Percentiles rank a stretch among this genome's conserved stretches.
These are phyloP conservation scores for Tenthredo livida DNA, from an alignment of 2,888 invertebrate genomes.

Conservation along the genomic window DNA sequence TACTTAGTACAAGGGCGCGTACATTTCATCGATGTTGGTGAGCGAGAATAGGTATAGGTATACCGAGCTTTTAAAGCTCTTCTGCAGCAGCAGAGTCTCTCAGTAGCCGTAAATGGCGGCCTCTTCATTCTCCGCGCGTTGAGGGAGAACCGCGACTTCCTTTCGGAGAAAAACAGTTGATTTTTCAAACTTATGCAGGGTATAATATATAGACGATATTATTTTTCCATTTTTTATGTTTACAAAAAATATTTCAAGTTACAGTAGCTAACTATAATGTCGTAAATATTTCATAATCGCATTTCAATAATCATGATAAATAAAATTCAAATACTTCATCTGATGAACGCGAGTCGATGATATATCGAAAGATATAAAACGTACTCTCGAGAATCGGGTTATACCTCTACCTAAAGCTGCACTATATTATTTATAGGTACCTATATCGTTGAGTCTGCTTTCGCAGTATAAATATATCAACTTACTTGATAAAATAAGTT, in stretches of 20 bases:
- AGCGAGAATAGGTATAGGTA: neutral
- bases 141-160: constrained; percentile 39
- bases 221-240: neutral
- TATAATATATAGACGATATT: constrained; percentile 21
- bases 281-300: neutral
- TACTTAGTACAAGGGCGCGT: constrained; percentile 7
- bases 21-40: constrained; percentile 43
- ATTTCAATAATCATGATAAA: neutral
- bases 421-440: too few species aligned
- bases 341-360: neutral
- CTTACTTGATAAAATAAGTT: constrained; percentile 1
- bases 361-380: neutral
- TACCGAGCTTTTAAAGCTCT: constrained; percentile 50
- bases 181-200: constrained; percentile 31
- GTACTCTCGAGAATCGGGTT: neutral
- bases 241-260: neutral
- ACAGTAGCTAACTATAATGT: neutral
- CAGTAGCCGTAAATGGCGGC: constrained; percentile 49
- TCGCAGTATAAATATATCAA: constrained; percentile 12
- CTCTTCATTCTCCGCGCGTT: constrained; percentile 40
- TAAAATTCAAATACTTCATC: neutral
- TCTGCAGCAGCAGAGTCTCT: constrained; percentile 45
- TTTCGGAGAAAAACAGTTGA: constrained; percentile 47
- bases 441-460: neutral
- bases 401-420: too few species aligned